phyloP scores from a whole-genome alignment of 2,888 invertebrate species.

The Nasonovia ribisnigri region DNA sequence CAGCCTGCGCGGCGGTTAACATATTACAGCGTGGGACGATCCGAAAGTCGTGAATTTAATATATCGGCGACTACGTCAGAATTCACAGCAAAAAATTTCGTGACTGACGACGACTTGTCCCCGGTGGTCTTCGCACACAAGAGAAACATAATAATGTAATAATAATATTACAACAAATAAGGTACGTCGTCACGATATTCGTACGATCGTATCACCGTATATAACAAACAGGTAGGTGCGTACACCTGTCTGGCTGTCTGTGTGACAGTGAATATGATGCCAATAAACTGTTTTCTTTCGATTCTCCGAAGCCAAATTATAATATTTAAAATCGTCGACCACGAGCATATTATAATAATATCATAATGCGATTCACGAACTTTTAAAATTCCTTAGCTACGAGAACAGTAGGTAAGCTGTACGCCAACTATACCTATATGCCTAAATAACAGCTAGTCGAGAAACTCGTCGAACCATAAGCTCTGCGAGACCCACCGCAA shows the following conservation, averaged over 20 bases:
- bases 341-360: not conserved
- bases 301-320: not conserved
- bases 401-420: not conserved
- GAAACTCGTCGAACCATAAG: not conserved
- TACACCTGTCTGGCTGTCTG: not conserved
- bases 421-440: not conserved
- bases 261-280: not conserved
- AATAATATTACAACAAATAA: not conserved
- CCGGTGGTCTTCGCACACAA: not conserved
- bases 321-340: not conserved
- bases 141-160: not conserved
- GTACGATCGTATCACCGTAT: not conserved
- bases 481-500: not conserved
- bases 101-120: not conserved
- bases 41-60: not conserved
- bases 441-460: not conserved
- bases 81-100: not conserved
- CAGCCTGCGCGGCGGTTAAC: not conserved
- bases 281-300: not conserved
- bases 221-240: not conserved
- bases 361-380: not conserved
- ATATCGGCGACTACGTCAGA: slow-evolving; percentile 5
- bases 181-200: not conserved
- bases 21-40: slow-evolving; percentile 16
- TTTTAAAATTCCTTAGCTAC: no score